Evolutionary conservation across 2,113 vertebrate genomes (phyloP).

Genomic region (Sialia sialis): DNA sequence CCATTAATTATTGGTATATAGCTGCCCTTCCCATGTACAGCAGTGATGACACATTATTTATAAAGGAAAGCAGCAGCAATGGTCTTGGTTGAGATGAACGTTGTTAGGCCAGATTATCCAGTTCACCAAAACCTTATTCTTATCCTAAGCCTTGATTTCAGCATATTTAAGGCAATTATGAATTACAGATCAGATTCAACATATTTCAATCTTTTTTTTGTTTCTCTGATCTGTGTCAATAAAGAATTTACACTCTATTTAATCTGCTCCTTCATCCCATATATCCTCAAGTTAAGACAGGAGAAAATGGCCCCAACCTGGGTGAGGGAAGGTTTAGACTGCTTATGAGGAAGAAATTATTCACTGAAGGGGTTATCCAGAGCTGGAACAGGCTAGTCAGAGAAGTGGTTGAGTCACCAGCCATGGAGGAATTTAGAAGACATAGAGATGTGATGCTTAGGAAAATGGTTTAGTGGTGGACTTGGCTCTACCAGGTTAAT

Average conservation of each 20-base stretch:
- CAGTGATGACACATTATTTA: not conserved
- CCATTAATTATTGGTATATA: not conserved
- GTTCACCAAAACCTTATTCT: not conserved
- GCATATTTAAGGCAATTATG: not conserved
- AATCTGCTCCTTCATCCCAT: not conserved
- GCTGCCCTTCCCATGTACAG: not conserved
- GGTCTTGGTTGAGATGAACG: not conserved
- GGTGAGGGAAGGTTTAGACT: not conserved
- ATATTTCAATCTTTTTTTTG: not conserved
- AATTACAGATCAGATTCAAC: not conserved
- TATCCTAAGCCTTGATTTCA: not conserved
- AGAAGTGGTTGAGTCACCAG: not conserved
- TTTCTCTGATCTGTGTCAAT: not conserved
- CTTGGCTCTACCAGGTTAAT: not conserved
- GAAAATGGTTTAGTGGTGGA: not conserved
- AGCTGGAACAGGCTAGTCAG: not conserved
- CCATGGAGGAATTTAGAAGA: not conserved
- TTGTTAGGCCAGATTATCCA: not conserved
- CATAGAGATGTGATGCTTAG: not conserved
- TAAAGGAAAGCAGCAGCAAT: not conserved
- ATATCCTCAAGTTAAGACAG: not conserved
- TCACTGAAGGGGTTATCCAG: not conserved
- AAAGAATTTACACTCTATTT: not conserved
- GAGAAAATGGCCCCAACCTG: not conserved
- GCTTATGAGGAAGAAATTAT: not conserved